Evolutionary conservation across 2,113 vertebrate species (phyloP), one percentile per base, ranked within the genome.

Genomic region (Cyprinodon tularosa): DNA sequence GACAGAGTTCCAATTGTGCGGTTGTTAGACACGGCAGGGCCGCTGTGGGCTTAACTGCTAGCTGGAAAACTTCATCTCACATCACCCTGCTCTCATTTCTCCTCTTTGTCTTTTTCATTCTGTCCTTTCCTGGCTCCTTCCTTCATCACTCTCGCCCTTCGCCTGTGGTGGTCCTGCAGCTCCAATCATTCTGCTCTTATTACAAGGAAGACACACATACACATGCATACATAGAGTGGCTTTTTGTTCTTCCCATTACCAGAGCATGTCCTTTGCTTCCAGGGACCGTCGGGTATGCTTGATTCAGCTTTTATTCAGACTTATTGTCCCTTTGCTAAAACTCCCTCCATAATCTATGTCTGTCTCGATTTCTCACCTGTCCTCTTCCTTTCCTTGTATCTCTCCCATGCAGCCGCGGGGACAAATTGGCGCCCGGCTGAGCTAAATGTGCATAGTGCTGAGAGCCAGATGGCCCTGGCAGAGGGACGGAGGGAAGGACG

Each of bases 391-490:
- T 65, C 11, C 48, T 64, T 84, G 62, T 29, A 57, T 69, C 69
- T 61, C 73, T 76, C 62, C 72, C 68, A 68, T 38, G 74, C 81
- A 85, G 89, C 80, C 78, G 77, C 84, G 82, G 90, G 87, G 77
- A 92, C 90, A 92, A 92, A 92, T 89, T 87, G 91, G 87, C 68
- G 61, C 83, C 91, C 60, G 39, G 77, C 87, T 92, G 90, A 83
- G 89, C 77, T 89, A 93, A 93, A 94, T 86, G 86, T 84, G 89
- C 86, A 74, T 74, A 76, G 85, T 85, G 88, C 90, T 90, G 91
- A 75, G 91, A 91, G 89, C 88, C 91, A 92, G 91, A 93, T 91
- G 92, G 91, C 77, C 64, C 84, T 87, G 88, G 86, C 89, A 87
- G 40, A 69, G 86, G 81, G 77, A 86, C 66, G 82, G 82, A 88